A percentile compares a stretch with the other conserved stretches of the same genome.
phyloP scores from a whole-genome alignment of 2,113 vertebrate genomes.

The Sylvia atricapilla region DNA sequence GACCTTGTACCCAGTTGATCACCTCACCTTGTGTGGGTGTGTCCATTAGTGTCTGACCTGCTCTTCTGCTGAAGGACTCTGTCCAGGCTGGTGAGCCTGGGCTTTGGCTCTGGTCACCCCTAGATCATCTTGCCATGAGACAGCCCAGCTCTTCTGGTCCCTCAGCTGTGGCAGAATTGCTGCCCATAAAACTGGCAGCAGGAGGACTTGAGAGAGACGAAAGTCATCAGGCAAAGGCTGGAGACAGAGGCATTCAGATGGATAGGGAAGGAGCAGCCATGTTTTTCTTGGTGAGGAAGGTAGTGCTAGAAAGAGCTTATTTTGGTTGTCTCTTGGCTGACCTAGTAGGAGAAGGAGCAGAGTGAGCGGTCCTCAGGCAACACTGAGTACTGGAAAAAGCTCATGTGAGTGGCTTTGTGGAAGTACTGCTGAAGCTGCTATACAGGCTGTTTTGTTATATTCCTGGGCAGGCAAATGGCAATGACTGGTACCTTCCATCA shows the following conservation, averaged over 20 bases:
- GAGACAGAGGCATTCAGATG: neutral
- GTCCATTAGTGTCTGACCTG: neutral
- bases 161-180: neutral
- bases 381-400: neutral
- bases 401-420: neutral
- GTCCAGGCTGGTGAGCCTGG: neutral
- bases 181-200: neutral
- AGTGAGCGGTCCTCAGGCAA: neutral
- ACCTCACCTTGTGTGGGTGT: neutral
- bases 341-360: neutral
- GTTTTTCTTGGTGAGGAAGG: neutral
- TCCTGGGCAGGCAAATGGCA: neutral
- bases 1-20: neutral
- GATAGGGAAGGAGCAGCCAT: neutral
- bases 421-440: neutral
- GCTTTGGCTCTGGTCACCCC: neutral
- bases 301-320: neutral
- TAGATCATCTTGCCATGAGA: neutral
- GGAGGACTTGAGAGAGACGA: neutral
- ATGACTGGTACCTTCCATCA: neutral
- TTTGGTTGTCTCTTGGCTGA: constrained; percentile 11
- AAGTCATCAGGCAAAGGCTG: neutral
- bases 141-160: neutral
- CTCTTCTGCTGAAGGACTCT: neutral
- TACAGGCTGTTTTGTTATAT: neutral